These are phyloP conservation scores for Tanytarsus gracilentus DNA, from an alignment of 2,888 invertebrate genomes.

Conservation along the genomic window DNA sequence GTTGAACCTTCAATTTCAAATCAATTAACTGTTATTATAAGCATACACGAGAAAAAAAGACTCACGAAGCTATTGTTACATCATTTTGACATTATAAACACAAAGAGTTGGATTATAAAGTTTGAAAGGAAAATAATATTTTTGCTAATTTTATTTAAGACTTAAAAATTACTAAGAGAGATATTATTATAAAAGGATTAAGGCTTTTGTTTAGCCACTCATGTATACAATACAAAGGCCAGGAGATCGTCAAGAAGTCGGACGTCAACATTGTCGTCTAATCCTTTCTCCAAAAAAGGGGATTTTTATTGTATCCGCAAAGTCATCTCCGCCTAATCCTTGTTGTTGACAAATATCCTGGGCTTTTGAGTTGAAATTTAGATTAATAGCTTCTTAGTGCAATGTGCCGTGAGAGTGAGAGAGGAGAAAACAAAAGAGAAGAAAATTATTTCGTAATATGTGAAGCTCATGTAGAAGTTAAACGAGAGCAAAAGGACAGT, in stretches of 20 bases:
- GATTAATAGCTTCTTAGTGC: slow-evolving; percentile 4
- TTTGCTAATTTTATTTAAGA: too few species aligned
- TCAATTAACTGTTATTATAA: slow-evolving; percentile 10
- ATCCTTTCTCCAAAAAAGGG: not conserved
- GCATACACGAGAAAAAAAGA: too few species aligned
- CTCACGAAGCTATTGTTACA: too few species aligned
- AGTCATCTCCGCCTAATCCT: slow-evolving; percentile 15
- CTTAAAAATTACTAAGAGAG: too few species aligned
- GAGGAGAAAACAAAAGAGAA: not conserved
- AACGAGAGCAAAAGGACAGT: too few species aligned
- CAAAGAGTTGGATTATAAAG: slow-evolving; percentile 11
- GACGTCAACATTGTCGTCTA: slow-evolving; percentile 2
- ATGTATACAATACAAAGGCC: not conserved
- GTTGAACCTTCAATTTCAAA: not conserved
- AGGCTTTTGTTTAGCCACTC: too few species aligned
- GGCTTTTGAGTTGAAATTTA: not conserved
- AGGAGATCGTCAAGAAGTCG: slow-evolving; percentile 10
- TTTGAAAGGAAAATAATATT: too few species aligned
- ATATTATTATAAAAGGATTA: too few species aligned
- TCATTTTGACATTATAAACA: too few species aligned
- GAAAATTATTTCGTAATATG: not conserved
- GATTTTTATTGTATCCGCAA: slow-evolving; percentile 11
- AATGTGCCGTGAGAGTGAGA: not conserved
- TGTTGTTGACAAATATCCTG: slow-evolving; percentile 21
- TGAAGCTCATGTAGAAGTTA: too few species aligned